Base-by-base conservation (phyloP, 1,140 invertebrate genomes). In the Drosophila busckii region DNA sequence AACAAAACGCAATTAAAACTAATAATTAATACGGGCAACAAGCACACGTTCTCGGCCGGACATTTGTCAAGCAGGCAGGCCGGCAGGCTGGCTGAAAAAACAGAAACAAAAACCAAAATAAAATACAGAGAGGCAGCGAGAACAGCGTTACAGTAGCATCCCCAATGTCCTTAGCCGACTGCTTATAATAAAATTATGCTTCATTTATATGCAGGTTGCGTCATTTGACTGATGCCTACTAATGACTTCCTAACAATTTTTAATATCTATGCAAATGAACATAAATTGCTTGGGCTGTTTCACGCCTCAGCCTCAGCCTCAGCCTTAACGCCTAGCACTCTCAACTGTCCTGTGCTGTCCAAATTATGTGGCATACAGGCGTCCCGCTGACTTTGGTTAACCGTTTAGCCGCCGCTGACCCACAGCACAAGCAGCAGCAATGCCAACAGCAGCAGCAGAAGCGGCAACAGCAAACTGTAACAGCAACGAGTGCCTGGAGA, bases 231-330 rank as follows among this genome's bases (percentile, higher is more conserved):
- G 75, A 80, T 80, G 75, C 75, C 75, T 80, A 68, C 75, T 80
- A 80, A 80, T 80, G 75, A 80, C 75, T 80, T 80, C 75, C 75
- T 80, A 80, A 80, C 75, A 80, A 80, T 82, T 82, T 82, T 82
- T 82, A 82, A 82, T 82, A 82, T 82, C 75, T 82, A 82, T 82
- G 75, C 75, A 82, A 82, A 82, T 82, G 75, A 82, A 82, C 75
- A 73, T 82, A 82, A 82, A 82, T 82, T 82, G 75, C 69, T 69
- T n/a, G 46, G 75, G 64, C 68, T 70, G 60, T 50, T 55, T 61
- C 34, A 48, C 63, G 49, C 28, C 48, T 42, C 15, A 9, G 15
- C 15, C 10, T 40, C 34, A 9, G 9, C 31, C 16, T 13, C 6
- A n/a, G 12, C 17, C 9, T 16, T 6, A n/a, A n/a, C n/a, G 29